Base-by-base conservation (phyloP, 2,888 invertebrate genomes). In the Drosophila villosipedis region DNA sequence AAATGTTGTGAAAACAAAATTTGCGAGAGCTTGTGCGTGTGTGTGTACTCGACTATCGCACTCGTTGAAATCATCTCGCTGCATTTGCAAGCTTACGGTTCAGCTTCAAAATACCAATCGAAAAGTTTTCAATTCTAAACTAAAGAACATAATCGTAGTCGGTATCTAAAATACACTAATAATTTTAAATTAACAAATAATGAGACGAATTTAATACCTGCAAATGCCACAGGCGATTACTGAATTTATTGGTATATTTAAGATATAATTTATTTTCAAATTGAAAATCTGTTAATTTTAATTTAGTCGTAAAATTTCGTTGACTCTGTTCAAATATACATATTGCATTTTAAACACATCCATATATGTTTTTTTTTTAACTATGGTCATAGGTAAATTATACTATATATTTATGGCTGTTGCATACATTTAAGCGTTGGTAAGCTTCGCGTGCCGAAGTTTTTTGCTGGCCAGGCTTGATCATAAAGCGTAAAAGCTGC, bases 1-100 rank as follows among this genome's bases (percentile, higher is more conserved):
- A 77, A 69, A 58, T 80, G 75, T 74, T 76, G 61, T 69, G 71
- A 76, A 74, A 82, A 67, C 71, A 68, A 69, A 69, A 55, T 71
- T 39, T 61, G 50, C 28, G 39, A 39, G 22, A 22, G 59, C 19
- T 37, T 57, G 19, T 14, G 41, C 30, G 7, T 30, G 31, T 31
- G 31, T 39, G 22, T 59, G 6, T 19, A 57, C 55, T 62, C 50
- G 63, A 16, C 39, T 25, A 25, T 55, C n/a, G n/a, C 49, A 54
- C 67, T 76, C 75, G 75, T 16, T 62, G 49, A 2, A 49, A 12
- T 37, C 7, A 2, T 63, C 68, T 76, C 75, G 75, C 31, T 62
- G 30, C 31, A 58, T 64, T 73, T 22, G 31, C 28, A 43, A 58
- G n/a, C 25, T 54, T 22, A 28, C 57, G 7, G 30, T 35, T 39